Evolutionary conservation across 2,113 vertebrate species (phyloP), one percentile per base, ranked within the genome.

Genomic region (Mus spicilegus): DNA sequence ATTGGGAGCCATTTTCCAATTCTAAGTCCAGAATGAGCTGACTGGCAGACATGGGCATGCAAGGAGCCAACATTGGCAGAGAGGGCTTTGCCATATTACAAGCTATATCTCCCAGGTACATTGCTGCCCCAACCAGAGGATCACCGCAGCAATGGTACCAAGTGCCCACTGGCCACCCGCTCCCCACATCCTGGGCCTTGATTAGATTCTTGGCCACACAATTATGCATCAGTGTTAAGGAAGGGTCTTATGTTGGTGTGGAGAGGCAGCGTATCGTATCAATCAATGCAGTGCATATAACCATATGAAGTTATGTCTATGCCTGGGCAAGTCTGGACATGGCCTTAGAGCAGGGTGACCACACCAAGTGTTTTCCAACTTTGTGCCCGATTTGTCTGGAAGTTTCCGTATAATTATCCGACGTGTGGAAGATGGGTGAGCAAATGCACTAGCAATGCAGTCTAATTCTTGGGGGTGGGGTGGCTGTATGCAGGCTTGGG

Each of bases 231-330:
- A 11, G 75, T 49, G 72, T 42, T 0, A 13, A 58, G 20, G 16
- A 8, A 1, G 7, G 63, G 33, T 63, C 90, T 28, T 76, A 80
- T n/a, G 33, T 0, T 0, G 33, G 9, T 33, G 30, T 69, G 39
- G 82, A 4, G 42, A 10, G 36, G 46, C 26, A 1, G 91, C 33
- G 2, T 0, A 36, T 49, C 5, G 36, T 69, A 20, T 1, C 22
- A 49, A 49, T 49, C 49, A 4, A 0, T 0, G 61, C 4, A 11
- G 9, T 0, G 0, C 7, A 26, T 11, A 1, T 7, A 16, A 17
- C 84, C 75, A 17, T 3, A 33, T 72, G 51, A 1, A 36, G 87
- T 51, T 81, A 58, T 19, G 3, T 14, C 87, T 8, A 19, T 14
- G 0, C 54, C 42, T 28, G n/a, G 85, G 17, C 0, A 2, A 8